Base-by-base conservation (phyloP, 1,140 invertebrate genomes). In the Anastatus disparis region DNA sequence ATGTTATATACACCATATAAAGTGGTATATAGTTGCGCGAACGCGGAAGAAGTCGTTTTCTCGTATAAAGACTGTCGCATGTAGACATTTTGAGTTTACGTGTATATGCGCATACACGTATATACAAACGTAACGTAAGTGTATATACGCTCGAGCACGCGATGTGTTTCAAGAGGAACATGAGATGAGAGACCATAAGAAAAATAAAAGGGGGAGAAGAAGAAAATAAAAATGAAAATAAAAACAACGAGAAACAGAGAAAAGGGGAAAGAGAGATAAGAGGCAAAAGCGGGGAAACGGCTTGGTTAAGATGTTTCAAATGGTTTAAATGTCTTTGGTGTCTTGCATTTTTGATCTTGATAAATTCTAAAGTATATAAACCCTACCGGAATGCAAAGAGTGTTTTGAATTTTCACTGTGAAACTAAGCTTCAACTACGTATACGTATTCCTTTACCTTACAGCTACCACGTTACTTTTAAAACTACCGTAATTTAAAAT, bases 21-120 rank as follows among this genome's bases (percentile, higher is more conserved):
- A 74, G n/a, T n/a, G n/a, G n/a, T n/a, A n/a, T n/a, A n/a, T 73
- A 76, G 77, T 80, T 78, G 75, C 78, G 75, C 75, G 75, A 80
- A 81, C 78, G 76, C 79, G 79, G 79, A 81, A 81, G 79, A 77
- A 71, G 20, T 61, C 53, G 66, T 56, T 65, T 15, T 17, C 17
- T 73, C 67, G 40, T 70, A 48, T 50, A 56, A 48, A 44, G 29
- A 46, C 29, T 29, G 12, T 6, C 26, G 31, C 15, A 38, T 27
- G 53, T 52, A 69, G 69, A 69, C 74, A 72, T 75, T n/a, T n/a
- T n/a, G n/a, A n/a, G n/a, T n/a, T n/a, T 71, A 75, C 69, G 42
- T 22, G 46, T n/a, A 9, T 26, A 20, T 17, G 50, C 63, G 15
- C 20, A 9, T 62, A 20, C 26, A 22, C 13, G 31, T 26, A 8